phyloP scores from a whole-genome alignment of 2,888 invertebrate genomes.

The Thumatha senex region DNA sequence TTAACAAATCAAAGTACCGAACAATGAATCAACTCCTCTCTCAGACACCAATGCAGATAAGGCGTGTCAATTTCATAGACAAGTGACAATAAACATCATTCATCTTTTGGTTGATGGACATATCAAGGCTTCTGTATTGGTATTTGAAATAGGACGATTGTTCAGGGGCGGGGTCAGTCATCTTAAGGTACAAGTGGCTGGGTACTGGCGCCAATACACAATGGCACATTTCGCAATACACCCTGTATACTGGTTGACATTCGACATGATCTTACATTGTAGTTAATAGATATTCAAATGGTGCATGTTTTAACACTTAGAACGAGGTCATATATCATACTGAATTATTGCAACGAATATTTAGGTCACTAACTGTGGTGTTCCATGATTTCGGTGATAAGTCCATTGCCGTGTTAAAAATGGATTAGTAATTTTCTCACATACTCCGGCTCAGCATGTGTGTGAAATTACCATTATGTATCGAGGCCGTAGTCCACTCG shows the following conservation, averaged over 20 bases:
- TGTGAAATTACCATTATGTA: too few relatives aligned
- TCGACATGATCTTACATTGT: constrained; percentile 37
- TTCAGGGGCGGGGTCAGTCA: constrained; percentile 18
- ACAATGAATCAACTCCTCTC: constrained; percentile 10
- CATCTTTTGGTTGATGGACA: constrained; percentile 58
- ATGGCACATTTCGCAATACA: constrained; percentile 56
- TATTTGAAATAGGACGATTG: constrained; percentile 25
- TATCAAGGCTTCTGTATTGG: constrained; percentile 56
- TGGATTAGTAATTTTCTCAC: too few relatives aligned
- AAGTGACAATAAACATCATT: constrained; percentile 48
- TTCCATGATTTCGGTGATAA: too few relatives aligned
- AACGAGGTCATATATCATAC: constrained; percentile 8
- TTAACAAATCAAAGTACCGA: constrained; percentile 12
- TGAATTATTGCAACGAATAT: not conserved
- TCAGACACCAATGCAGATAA: constrained; percentile 29
- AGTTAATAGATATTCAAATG: constrained; percentile 37
- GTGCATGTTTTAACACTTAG: constrained; percentile 39
- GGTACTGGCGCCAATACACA: constrained; percentile 40
- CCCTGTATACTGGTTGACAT: constrained; percentile 48
- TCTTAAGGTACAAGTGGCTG: constrained; percentile 7
- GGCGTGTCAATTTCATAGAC: constrained; percentile 38
- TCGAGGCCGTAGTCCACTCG: too few relatives aligned
- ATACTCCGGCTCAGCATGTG: too few relatives aligned
- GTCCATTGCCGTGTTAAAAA: too few relatives aligned
- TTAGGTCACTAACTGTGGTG: too few relatives aligned